Conservation (phyloP, 2,797 vertebrate genomes). For the Xiphorhynchus erythropygius region DNA sequence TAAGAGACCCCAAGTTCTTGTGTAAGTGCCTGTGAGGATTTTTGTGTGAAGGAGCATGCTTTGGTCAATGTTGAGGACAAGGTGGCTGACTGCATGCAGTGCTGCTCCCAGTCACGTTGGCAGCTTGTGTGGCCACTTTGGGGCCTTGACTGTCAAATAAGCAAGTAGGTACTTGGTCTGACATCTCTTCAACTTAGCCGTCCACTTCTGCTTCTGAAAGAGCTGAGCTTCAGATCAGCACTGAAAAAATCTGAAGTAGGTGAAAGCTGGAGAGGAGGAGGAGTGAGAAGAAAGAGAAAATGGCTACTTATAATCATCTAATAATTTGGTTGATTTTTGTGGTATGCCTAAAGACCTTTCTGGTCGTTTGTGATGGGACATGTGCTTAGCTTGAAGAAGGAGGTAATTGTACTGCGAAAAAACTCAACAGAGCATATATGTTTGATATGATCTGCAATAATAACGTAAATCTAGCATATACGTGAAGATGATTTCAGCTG, state of each 20-base stretch:
- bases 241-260: not conserved
- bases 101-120: fast-evolving
- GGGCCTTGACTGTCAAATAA: not conserved
- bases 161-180: not conserved
- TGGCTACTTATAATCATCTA: not conserved
- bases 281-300: not conserved
- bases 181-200: not conserved
- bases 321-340: not conserved
- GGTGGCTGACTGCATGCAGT: not conserved
- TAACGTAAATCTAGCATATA: not conserved
- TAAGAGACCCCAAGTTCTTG: fast-evolving
- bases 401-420: not conserved
- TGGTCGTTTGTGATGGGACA: not conserved
- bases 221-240: not conserved
- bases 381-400: not conserved
- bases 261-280: not conserved
- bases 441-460: not conserved
- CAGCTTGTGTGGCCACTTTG: not conserved
- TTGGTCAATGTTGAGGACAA: not conserved
- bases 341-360: not conserved
- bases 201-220: not conserved
- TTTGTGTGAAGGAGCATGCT: not conserved
- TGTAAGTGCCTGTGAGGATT: fast-evolving
- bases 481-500: constrained; percentile 17
- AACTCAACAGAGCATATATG: not conserved